Conservation (phyloP, 2,888 invertebrate genomes). For the Lacanobia wlatinum region DNA sequence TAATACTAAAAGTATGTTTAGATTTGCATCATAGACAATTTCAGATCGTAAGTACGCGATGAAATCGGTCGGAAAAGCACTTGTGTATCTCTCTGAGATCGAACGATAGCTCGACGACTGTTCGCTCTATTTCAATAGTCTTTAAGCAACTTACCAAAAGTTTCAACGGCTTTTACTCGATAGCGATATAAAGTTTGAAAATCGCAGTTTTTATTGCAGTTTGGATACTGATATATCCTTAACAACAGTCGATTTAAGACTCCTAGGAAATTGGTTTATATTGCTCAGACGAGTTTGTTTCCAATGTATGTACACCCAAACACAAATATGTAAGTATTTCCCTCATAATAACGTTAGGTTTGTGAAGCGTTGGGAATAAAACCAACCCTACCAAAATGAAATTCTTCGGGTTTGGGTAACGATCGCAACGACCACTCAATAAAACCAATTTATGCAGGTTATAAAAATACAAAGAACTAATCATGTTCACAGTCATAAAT, state of each 20-base stretch:
- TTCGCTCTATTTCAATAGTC: slow-evolving; percentile 65
- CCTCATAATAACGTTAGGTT: neutral
- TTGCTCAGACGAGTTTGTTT: slow-evolving; percentile 17
- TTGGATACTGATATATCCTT: slow-evolving; percentile 64
- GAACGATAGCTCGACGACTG: slow-evolving; percentile 52
- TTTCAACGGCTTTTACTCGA: slow-evolving; percentile 59
- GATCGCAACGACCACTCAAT: neutral
- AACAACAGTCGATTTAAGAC: slow-evolving; percentile 38
- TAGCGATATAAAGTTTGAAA: slow-evolving; percentile 68
- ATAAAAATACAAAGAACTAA: slow-evolving; percentile 20
- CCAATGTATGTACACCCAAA: neutral
- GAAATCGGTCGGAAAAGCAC: slow-evolving; percentile 58
- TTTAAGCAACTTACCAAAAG: slow-evolving; percentile 68
- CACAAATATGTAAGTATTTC: neutral
- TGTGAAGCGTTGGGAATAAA: neutral
- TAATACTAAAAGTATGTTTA: slow-evolving; percentile 26
- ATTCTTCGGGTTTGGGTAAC: neutral
- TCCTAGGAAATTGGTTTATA: slow-evolving; percentile 33
- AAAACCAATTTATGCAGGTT: slow-evolving; percentile 7
- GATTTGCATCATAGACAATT: slow-evolving; percentile 49
- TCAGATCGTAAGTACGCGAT: slow-evolving; percentile 48
- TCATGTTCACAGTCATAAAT: slow-evolving; percentile 17
- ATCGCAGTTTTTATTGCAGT: slow-evolving; percentile 72
- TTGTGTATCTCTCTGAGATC: slow-evolving; percentile 50
- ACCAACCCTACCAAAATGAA: neutral